Evolutionary conservation across 2,888 invertebrate genomes (phyloP).

Genomic region (Heliconius ismenius): DNA sequence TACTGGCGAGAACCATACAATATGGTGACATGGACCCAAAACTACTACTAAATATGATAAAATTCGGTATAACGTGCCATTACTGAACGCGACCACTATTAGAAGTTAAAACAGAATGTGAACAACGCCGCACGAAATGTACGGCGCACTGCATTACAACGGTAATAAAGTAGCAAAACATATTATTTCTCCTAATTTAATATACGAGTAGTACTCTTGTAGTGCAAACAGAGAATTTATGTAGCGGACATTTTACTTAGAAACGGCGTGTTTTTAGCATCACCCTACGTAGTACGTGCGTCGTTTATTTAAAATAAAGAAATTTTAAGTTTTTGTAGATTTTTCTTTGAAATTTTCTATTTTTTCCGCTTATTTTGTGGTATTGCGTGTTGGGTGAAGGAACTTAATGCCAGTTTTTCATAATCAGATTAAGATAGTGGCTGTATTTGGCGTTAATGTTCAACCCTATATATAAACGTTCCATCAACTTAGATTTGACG

Average conservation of each 20-base stretch:
- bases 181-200: conserved; percentile 41
- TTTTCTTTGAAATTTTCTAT: neutral
- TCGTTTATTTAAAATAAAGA: neutral
- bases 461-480: neutral
- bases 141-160: conserved; percentile 21
- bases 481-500: neutral
- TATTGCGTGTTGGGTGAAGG: neutral
- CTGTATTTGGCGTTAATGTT: neutral
- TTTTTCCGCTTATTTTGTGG: neutral
- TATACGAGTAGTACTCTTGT: conserved; percentile 30
- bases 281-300: neutral
- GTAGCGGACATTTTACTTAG: conserved; percentile 11
- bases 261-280: conserved; percentile 9
- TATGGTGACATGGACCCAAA: conserved; percentile 32
- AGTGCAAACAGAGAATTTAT: conserved; percentile 23
- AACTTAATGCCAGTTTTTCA: neutral
- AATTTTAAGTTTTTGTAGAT: neutral
- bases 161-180: conserved; percentile 42
- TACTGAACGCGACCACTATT: conserved; percentile 38
- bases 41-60: conserved; percentile 37
- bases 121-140: conserved; percentile 23
- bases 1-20: conserved; percentile 35
- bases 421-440: neutral
- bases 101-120: conserved; percentile 41
- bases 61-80: conserved; percentile 40